Evolutionary conservation across 2,113 vertebrate genomes (phyloP).

Genomic region (Burhinus bistriatus): DNA sequence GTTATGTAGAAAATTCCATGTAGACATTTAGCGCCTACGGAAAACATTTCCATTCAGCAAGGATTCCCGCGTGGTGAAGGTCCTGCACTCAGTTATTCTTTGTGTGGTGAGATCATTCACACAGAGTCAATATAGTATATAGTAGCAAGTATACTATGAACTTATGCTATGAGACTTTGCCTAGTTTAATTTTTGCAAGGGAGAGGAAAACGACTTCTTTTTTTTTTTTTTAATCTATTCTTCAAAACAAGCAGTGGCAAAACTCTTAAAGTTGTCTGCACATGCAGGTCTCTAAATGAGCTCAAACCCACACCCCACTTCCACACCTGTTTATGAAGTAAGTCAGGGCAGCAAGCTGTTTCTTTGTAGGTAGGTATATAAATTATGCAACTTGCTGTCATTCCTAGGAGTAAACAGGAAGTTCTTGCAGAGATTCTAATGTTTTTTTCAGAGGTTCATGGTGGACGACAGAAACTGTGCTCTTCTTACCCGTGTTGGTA

Average conservation of each 20-base stretch:
- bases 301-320: background rate
- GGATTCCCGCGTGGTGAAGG: background rate
- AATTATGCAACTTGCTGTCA: constrained; percentile 12
- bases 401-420: constrained; percentile 28
- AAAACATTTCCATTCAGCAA: background rate
- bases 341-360: background rate
- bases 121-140: background rate
- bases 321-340: background rate
- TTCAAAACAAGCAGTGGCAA: background rate
- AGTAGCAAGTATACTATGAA: background rate
- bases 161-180: background rate
- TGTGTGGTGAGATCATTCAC: background rate
- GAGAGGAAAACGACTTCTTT: background rate
- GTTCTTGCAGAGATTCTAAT: background rate
- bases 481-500: background rate
- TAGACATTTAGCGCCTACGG: background rate
- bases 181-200: background rate
- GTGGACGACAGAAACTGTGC: background rate
- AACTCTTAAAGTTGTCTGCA: background rate
- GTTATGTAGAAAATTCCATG: background rate
- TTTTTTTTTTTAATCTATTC: background rate
- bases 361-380: background rate
- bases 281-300: background rate
- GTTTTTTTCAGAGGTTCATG: background rate
- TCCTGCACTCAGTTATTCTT: background rate